Conservation (phyloP, 2,888 invertebrate genomes). For the Leucophora obtusa region DNA sequence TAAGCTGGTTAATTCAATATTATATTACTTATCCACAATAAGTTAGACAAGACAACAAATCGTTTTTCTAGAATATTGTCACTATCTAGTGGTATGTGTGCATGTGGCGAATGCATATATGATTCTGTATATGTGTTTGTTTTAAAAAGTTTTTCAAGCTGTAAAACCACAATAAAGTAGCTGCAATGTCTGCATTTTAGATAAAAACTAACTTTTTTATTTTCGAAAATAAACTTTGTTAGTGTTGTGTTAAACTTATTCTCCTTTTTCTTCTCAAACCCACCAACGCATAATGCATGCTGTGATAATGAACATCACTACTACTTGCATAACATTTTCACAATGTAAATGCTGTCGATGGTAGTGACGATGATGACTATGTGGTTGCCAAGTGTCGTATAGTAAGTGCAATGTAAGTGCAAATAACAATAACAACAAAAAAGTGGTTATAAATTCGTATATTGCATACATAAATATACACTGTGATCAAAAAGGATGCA, state of each 20-base stretch:
- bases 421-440: neutral
- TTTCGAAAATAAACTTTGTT: slow-evolving; percentile 29
- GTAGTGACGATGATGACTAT: slow-evolving; percentile 10
- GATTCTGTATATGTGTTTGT: slow-evolving; percentile 6
- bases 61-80: neutral
- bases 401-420: neutral
- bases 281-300: slow-evolving; percentile 30
- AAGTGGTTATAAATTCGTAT: too few species aligned
- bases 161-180: slow-evolving; percentile 51
- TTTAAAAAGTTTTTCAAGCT: slow-evolving; percentile 38
- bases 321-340: neutral
- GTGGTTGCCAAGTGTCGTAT: slow-evolving; percentile 31
- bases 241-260: neutral
- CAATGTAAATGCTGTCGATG: slow-evolving; percentile 4
- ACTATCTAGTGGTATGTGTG: neutral
- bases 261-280: slow-evolving; percentile 14
- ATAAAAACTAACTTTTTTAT: slow-evolving; percentile 40
- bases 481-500: too few species aligned
- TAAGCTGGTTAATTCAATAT: too few species aligned
- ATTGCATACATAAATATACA: neutral
- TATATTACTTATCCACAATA: neutral
- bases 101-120: too few species aligned
- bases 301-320: slow-evolving; percentile 14
- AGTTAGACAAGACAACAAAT: slow-evolving; percentile 10
- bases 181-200: slow-evolving; percentile 47